Percentiles rank a stretch among this genome's conserved stretches.
Conservation (phyloP, 2,113 vertebrate species). For the Crotalus tigris region DNA sequence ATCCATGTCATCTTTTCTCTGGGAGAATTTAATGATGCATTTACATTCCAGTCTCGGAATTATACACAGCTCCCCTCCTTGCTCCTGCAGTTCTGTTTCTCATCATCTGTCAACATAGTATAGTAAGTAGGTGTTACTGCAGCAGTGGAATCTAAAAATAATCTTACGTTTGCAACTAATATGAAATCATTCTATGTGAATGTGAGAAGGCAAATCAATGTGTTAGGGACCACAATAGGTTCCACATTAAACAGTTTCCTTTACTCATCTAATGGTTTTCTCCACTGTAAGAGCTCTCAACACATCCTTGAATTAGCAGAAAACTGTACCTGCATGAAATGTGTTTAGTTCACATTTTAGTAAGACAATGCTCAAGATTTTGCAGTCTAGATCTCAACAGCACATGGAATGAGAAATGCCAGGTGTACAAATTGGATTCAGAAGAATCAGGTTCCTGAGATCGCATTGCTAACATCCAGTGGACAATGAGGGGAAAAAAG, state of each 20-base stretch:
- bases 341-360: background rate
- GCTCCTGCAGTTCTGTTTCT: background rate
- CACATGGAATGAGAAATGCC: background rate
- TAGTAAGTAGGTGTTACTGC: background rate
- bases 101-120: conserved; percentile 7
- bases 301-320: background rate
- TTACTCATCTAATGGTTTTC: background rate
- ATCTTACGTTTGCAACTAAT: background rate
- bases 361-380: background rate
- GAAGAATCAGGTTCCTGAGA: background rate
- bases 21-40: background rate
- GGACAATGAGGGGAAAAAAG: background rate
- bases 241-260: background rate
- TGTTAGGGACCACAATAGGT: too few species aligned
- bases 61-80: background rate
- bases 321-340: background rate
- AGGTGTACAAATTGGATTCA: background rate
- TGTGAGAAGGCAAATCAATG: background rate
- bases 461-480: background rate
- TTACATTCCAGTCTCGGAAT: background rate
- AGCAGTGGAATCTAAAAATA: background rate
- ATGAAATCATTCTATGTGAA: background rate
- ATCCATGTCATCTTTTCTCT: background rate
- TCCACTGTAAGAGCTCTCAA: background rate
- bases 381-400: background rate